Evolutionary conservation across 2,888 invertebrate genomes (phyloP), one percentile per base, ranked within the genome.

Genomic region (Drosophila mulleri): DNA sequence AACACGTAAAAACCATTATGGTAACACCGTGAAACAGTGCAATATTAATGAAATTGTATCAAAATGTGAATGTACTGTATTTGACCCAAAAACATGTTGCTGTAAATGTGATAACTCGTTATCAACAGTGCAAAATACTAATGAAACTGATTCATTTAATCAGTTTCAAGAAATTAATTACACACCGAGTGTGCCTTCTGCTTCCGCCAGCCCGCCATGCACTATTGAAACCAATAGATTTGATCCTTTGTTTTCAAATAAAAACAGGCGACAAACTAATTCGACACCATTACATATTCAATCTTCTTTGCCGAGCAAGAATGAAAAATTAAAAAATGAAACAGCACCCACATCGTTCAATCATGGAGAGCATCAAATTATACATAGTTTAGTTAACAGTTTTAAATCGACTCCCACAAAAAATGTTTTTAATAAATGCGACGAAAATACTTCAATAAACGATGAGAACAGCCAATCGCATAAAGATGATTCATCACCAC

Each of bases 401-500:
- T 63, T 52, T 52, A 68, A 75, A 76, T 63, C 74, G 48, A 48
- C 23, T 45, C 52, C 67, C 29, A 65, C 57, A 63, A 69, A 67
- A 59, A 62, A 68, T 62, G 32, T 65, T 66, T 69, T 72, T 67
- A 61, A 64, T 70, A 72, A 67, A 62, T 72, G 64, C 32, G 42
- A 42, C 52, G 65, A 70, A 63, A 52, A 69, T 77, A 66, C 66
- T 62, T 63, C 67, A 67, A 63, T 57, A 37, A 72, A 75, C 65
- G 83, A 82, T 53, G 69, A 67, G 52, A 75, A 69, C 72, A 86
- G 80, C 72, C 75, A 84, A 76, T 71, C 84, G 72, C 75, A 78
- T 75, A 77, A 76, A 66, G 91, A 90, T 91, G 92, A 92, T 86
- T 92, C 91, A 91, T 90, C 91, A 90, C 83, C 88, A 68, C 93